Evolutionary conservation across 2,113 vertebrate genomes (phyloP).

Genomic region (Centropus unirufus): DNA sequence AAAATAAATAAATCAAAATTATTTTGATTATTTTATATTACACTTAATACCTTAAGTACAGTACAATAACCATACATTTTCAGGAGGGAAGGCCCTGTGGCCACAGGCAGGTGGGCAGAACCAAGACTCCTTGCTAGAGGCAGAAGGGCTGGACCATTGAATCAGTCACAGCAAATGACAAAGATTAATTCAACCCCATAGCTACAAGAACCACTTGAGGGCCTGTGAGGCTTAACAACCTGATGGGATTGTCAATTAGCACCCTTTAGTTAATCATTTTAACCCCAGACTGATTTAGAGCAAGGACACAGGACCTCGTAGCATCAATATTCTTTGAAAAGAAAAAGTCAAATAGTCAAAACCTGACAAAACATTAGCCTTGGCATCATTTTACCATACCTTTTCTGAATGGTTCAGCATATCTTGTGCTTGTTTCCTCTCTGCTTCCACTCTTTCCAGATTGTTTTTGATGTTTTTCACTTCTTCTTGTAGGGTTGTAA

Average conservation of each 20-base stretch:
- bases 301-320: not conserved
- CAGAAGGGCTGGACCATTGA: not conserved
- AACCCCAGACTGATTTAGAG: not conserved
- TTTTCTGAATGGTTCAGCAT: constrained; percentile 94
- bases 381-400: constrained; percentile 71
- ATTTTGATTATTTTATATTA: too few relatives aligned
- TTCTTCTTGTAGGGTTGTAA: constrained; percentile 92
- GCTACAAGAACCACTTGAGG: not conserved
- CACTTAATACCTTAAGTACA: too few relatives aligned
- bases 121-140: not conserved
- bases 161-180: not conserved
- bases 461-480: constrained; percentile 89
- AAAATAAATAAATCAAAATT: too few relatives aligned
- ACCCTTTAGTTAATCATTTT: not conserved
- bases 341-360: not conserved
- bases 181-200: not conserved
- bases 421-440: constrained; percentile 94
- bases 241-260: not conserved
- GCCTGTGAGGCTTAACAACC: not conserved
- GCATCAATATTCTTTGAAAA: not conserved
- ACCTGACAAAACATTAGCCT: not conserved
- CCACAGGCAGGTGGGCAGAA: not conserved
- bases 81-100: not conserved
- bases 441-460: constrained; percentile 88
- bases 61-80: not conserved